Percentiles rank a stretch among this genome's conserved stretches.
phyloP scores from a whole-genome alignment of 1,140 invertebrate genomes.

The Eufriesea mexicana region DNA sequence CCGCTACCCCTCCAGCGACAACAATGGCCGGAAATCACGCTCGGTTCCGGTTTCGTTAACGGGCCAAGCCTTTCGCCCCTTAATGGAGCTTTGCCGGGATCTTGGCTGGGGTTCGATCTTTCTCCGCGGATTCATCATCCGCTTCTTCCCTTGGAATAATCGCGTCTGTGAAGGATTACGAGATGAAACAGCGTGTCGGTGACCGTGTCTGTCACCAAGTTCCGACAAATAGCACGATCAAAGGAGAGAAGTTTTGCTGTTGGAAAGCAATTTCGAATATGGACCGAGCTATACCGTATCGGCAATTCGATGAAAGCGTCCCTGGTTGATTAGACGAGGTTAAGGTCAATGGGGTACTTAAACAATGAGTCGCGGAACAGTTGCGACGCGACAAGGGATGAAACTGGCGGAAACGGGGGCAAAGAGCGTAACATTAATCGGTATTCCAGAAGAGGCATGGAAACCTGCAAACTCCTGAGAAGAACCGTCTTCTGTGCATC shows the following conservation, averaged over 20 bases:
- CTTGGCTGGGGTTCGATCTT: neutral
- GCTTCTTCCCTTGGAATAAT: neutral
- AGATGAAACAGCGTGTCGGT: neutral
- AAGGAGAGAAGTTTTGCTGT: neutral
- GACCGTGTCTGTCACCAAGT: neutral
- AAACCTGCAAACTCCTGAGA: neutral
- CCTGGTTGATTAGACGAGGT: constrained; percentile 41
- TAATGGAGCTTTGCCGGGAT: neutral
- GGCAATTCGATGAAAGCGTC: constrained; percentile 1
- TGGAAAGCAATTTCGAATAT: neutral
- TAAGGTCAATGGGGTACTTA: constrained; percentile 25
- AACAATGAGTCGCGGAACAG: constrained; percentile 12
- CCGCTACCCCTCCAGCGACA: neutral
- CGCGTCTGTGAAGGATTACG: neutral
- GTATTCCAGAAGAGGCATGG: neutral
- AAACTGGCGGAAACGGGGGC: neutral
- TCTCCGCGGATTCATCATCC: neutral
- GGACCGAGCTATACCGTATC: neutral
- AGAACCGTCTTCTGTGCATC: neutral
- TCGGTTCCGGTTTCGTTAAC: constrained; percentile 44
- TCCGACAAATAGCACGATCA: neutral
- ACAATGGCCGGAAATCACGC: constrained; percentile 55
- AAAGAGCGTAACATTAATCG: constrained; percentile 28
- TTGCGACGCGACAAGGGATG: neutral
- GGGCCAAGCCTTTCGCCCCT: neutral